Evolutionary conservation across 2,113 vertebrate species (phyloP).

Genomic region (Elephas maximus): DNA sequence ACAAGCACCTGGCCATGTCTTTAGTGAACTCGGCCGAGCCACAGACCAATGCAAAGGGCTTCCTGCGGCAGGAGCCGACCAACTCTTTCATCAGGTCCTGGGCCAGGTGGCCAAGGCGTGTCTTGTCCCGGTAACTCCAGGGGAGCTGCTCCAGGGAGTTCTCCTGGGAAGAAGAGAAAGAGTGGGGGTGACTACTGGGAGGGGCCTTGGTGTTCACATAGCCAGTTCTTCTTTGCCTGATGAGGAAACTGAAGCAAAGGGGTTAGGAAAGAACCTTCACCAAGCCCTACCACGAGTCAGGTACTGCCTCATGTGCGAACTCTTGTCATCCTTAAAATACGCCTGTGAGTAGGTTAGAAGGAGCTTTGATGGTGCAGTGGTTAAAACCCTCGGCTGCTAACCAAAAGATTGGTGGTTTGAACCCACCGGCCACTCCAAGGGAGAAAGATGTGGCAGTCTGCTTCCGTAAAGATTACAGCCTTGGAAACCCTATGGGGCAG

Average conservation of each 20-base stretch:
- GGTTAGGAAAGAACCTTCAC: background rate
- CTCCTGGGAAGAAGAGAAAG: conserved; percentile 85
- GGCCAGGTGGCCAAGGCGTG: conserved; percentile 82
- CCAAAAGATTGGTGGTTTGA: background rate
- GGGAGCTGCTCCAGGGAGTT: conserved; percentile 86
- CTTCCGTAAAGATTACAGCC: background rate
- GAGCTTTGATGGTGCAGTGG: background rate
- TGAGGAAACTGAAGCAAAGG: background rate
- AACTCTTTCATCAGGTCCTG: conserved; percentile 81
- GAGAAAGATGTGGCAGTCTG: background rate
- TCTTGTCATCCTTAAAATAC: background rate
- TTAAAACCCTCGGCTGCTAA: background rate
- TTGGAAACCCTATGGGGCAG: background rate
- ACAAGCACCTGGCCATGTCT: conserved; percentile 86
- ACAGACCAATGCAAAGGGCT: conserved; percentile 89
- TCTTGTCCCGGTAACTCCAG: conserved; percentile 89
- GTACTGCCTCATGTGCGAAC: background rate
- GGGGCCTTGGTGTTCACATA: background rate
- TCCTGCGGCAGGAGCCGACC: conserved; percentile 85
- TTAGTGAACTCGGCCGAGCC: conserved; percentile 88
- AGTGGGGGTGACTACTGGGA: background rate
- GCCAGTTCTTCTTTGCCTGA: background rate
- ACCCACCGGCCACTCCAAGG: background rate
- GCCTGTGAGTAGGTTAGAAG: background rate
- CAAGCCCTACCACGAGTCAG: background rate